phyloP scores from a whole-genome alignment of 2,888 invertebrate genomes.

The Dicyrtomina minuta region DNA sequence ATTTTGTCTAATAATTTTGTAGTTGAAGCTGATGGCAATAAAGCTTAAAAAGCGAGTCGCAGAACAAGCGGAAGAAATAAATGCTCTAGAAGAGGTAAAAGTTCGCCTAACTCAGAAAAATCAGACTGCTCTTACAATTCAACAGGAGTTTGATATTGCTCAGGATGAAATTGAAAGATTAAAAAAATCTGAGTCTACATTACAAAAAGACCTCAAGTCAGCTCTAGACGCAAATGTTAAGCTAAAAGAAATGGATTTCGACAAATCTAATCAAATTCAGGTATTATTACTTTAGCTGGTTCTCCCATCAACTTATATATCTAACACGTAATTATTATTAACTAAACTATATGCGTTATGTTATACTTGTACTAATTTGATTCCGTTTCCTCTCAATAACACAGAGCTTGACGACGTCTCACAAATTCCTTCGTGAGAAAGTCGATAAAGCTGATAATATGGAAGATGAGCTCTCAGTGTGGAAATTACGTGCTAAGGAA shows the following conservation, averaged over 20 bases:
- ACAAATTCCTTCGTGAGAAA: constrained; percentile 46
- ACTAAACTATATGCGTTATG: neutral
- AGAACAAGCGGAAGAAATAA: constrained; percentile 49
- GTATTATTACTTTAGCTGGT: too few relatives aligned
- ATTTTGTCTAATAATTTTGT: neutral
- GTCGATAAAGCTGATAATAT: constrained; percentile 46
- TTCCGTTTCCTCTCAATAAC: neutral
- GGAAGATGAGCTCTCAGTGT: constrained; percentile 37
- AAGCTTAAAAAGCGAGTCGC: constrained; percentile 47
- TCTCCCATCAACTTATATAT: neutral
- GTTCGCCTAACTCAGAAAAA: constrained; percentile 36
- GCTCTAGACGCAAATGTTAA: constrained; percentile 47
- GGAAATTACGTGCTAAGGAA: constrained; percentile 36
- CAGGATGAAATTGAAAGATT: constrained; percentile 51
- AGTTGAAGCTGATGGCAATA: constrained; percentile 48
- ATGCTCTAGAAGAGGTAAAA: constrained; percentile 41
- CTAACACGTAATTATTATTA: neutral
- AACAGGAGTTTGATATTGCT: constrained; percentile 52
- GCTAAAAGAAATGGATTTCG: constrained; percentile 41
- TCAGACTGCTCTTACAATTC: constrained; percentile 50
- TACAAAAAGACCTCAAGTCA: constrained; percentile 50
- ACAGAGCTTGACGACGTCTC: constrained; percentile 42
- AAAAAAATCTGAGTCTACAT: constrained; percentile 38
- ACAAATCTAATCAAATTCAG: constrained; percentile 41
- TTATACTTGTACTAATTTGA: neutral